Evolutionary conservation across 1,140 invertebrate species (phyloP).

Genomic region (Psix sp.): DNA sequence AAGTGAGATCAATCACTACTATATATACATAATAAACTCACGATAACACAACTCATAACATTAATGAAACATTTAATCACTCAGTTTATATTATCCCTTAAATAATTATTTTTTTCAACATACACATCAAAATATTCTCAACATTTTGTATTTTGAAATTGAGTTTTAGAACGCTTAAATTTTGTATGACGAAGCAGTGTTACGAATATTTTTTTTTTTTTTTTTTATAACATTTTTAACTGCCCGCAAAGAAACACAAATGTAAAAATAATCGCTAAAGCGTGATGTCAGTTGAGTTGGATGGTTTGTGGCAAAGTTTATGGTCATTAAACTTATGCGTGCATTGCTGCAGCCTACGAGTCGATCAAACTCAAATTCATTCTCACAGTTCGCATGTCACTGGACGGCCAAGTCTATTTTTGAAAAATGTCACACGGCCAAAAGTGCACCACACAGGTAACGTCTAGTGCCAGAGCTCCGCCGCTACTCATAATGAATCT

Average conservation of each 20-base stretch:
- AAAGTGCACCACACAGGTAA: slow-evolving; percentile 58
- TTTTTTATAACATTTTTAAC: no score
- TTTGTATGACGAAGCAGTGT: no score
- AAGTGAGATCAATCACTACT: slow-evolving; percentile 38
- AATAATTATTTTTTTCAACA: no score
- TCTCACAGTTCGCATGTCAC: slow-evolving; percentile 54
- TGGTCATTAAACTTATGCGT: slow-evolving; percentile 53
- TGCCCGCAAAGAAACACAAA: no score
- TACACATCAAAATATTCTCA: no score
- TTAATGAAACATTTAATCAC: slow-evolving; percentile 7
- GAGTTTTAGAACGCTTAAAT: no score
- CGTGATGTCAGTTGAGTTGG: no score
- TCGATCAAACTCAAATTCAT: slow-evolving; percentile 58
- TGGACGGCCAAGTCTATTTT: slow-evolving; percentile 69
- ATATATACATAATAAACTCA: not conserved
- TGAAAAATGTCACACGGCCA: slow-evolving; percentile 65
- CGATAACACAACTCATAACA: not conserved
- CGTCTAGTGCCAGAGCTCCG: slow-evolving; percentile 43
- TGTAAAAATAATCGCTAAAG: no score
- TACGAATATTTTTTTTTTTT: no score
- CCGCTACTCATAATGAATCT: slow-evolving; percentile 52
- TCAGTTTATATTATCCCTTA: no score
- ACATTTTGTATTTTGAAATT: no score
- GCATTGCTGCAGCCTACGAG: slow-evolving; percentile 41
- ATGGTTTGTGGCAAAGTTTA: slow-evolving; percentile 22